phyloP scores from a whole-genome alignment of 2,113 vertebrate genomes.

The Rhea americana region DNA sequence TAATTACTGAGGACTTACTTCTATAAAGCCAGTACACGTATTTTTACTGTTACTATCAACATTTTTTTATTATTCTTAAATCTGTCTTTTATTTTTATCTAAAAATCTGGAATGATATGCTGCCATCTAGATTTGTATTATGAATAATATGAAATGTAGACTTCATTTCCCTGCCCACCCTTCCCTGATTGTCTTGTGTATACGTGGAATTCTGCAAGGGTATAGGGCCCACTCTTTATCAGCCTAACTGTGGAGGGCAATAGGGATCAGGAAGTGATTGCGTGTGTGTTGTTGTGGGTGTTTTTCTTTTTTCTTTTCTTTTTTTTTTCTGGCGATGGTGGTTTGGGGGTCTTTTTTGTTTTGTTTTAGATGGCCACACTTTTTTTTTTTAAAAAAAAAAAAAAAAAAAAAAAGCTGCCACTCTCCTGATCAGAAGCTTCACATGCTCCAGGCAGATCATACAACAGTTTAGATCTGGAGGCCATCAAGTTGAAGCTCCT shows the following conservation, averaged over 20 bases:
- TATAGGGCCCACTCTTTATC: background rate
- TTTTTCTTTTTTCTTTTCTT: too few species aligned
- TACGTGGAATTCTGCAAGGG: rapidly evolving
- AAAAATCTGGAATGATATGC: background rate
- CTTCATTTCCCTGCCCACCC: background rate
- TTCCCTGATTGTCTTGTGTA: background rate
- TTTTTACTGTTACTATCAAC: background rate
- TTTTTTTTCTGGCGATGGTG: too few species aligned
- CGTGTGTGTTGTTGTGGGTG: too few species aligned
- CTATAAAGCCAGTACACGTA: background rate
- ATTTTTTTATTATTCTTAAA: background rate
- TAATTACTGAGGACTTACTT: background rate
- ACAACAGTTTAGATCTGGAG: background rate
- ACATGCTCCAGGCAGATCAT: background rate
- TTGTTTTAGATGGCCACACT: too few species aligned
- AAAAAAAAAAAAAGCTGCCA: background rate
- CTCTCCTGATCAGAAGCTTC: background rate
- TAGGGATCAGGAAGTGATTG: background rate
- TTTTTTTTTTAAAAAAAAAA: too few species aligned
- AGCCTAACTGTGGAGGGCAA: background rate
- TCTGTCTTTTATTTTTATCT: background rate
- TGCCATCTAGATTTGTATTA: background rate
- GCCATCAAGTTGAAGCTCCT: background rate
- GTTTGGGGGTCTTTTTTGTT: too few species aligned
- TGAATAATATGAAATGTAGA: background rate